Conservation (phyloP, 2,888 invertebrate genomes). For the Minunthozetes semirufus region DNA sequence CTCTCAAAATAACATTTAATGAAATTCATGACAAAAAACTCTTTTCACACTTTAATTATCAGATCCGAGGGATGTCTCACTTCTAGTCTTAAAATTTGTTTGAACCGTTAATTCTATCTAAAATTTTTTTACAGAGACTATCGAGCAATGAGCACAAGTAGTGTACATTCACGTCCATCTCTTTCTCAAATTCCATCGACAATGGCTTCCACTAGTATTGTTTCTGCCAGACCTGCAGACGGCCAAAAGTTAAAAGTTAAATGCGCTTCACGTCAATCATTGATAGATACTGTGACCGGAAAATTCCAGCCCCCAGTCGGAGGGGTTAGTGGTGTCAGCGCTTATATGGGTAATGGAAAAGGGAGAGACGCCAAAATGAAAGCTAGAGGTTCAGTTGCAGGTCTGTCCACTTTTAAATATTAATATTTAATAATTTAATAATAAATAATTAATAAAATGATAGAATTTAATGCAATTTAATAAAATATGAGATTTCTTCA, state of each 20-base stretch:
- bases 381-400: conserved; percentile 63
- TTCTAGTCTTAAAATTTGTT: too few species aligned
- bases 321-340: conserved; percentile 8
- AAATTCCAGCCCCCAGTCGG: conserved; percentile 52
- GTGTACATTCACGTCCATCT: neutral
- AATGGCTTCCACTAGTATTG: conserved; percentile 24
- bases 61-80: too few species aligned
- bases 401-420: neutral
- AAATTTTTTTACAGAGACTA: conserved; percentile 12
- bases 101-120: too few species aligned
- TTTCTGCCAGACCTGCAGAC: conserved; percentile 21
- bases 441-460: too few species aligned
- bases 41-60: too few species aligned
- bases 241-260: conserved; percentile 48
- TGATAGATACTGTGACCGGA: conserved; percentile 67
- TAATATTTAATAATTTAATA: too few species aligned
- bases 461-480: too few species aligned
- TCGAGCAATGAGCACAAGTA: conserved; percentile 2
- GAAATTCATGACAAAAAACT: too few species aligned
- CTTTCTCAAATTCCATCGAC: conserved; percentile 21
- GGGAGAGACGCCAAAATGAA: conserved; percentile 36
- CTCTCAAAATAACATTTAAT: too few species aligned
- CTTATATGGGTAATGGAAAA: conserved; percentile 32
- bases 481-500: too few species aligned
- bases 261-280: conserved; percentile 59